Evolutionary conservation across 2,113 vertebrate genomes (phyloP).

Genomic region (Podarcis cretensis): DNA sequence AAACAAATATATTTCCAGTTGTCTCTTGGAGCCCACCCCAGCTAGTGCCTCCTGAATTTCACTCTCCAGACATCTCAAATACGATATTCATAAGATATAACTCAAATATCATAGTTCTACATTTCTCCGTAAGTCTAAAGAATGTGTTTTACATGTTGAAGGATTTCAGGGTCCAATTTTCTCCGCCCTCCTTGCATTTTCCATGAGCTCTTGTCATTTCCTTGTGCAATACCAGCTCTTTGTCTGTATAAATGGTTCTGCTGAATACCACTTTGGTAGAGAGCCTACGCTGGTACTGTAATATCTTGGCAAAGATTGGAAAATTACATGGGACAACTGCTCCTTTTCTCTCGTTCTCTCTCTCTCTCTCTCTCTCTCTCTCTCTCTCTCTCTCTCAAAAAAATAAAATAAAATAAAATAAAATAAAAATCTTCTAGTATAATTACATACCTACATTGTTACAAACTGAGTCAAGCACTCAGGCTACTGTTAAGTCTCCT

Average conservation of each 20-base stretch:
- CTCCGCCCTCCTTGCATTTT: background rate
- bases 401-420: background rate
- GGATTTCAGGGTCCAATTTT: background rate
- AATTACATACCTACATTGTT: constrained; percentile 42
- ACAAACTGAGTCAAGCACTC: constrained; percentile 51
- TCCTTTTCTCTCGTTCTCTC: background rate
- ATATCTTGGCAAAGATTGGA: constrained; percentile 5
- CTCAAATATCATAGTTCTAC: background rate
- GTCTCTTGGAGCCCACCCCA: background rate
- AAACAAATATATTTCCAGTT: too few species aligned
- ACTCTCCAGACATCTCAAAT: background rate
- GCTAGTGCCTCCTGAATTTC: background rate
- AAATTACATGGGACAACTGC: constrained; percentile 38
- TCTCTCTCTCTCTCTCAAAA: background rate
- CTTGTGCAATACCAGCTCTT: background rate
- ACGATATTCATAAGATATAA: background rate
- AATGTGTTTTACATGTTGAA: background rate
- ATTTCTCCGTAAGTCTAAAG: background rate
- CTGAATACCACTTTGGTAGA: constrained; percentile 27
- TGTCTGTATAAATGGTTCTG: constrained; percentile 28
- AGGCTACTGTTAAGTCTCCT: constrained; percentile 29
- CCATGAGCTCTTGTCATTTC: background rate
- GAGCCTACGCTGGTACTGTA: constrained; percentile 38
- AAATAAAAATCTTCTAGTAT: constrained; percentile 43
- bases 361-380: background rate